Percentiles rank a stretch among this genome's conserved stretches.
phyloP scores from a whole-genome alignment of 2,113 vertebrate species.

The Pagrus major region DNA sequence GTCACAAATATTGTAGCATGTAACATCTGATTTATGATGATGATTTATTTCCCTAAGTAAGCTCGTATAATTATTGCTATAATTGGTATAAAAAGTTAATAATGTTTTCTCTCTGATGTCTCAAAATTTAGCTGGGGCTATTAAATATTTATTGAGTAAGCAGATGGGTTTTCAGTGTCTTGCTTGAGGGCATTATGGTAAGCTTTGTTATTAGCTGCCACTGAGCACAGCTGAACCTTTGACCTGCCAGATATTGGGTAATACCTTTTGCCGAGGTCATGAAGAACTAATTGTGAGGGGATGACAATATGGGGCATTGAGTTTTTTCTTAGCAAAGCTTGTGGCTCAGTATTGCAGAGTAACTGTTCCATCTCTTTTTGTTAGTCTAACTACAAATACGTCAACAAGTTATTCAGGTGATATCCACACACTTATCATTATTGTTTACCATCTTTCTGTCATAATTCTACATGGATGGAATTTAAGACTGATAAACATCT shows the following conservation, averaged over 20 bases:
- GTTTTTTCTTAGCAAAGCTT: background rate
- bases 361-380: background rate
- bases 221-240: conserved; percentile 40
- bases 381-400: background rate
- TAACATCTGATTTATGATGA: background rate
- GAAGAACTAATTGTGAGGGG: background rate
- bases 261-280: background rate
- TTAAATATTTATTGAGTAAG: conserved; percentile 20
- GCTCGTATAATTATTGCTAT: too few species aligned
- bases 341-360: background rate
- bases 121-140: background rate
- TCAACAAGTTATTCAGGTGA: background rate
- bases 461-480: background rate
- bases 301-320: background rate
- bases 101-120: background rate
- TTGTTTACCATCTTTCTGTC: background rate
- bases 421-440: background rate
- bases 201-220: conserved; percentile 19
- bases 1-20: background rate
- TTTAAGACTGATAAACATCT: background rate
- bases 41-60: too few species aligned
- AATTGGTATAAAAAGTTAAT: background rate
- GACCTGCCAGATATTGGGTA: conserved; percentile 16
- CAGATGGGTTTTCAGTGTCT: conserved; percentile 8
- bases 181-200: conserved; percentile 16